Percentiles rank a stretch among this genome's conserved stretches.
phyloP scores from a whole-genome alignment of 2,888 invertebrate species.

The Vanessa cardui region DNA sequence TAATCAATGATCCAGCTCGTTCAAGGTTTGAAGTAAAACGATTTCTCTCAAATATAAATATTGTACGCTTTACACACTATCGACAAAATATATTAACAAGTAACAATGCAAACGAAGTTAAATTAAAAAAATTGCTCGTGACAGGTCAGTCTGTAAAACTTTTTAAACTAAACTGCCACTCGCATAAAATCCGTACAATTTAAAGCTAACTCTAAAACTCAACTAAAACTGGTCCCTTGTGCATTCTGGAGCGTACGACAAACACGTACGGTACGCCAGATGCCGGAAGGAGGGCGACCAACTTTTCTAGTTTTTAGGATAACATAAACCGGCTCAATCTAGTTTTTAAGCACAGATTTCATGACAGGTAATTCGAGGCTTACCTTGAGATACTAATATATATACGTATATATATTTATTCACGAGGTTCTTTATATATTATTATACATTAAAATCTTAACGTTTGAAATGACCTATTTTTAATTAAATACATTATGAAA shows the following conservation, averaged over 20 bases:
- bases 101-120: neutral
- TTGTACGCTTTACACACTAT: neutral
- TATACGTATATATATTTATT: too few relatives aligned
- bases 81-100: neutral
- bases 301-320: neutral
- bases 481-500: too few relatives aligned
- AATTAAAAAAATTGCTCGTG: constrained; percentile 8
- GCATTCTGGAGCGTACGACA: constrained; percentile 20
- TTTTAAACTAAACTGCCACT: constrained; percentile 9
- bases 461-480: too few relatives aligned
- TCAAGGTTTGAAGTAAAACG: neutral
- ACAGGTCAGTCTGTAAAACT: constrained; percentile 6
- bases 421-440: too few relatives aligned
- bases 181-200: constrained; percentile 16
- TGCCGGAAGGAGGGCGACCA: constrained; percentile 10
- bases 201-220: constrained; percentile 13
- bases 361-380: neutral
- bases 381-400: neutral
- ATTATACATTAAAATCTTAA: too few relatives aligned
- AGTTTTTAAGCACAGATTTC: neutral
- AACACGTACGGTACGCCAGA: constrained; percentile 15
- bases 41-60: neutral
- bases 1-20: neutral
- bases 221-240: constrained; percentile 12
- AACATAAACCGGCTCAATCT: neutral